These are phyloP conservation scores for Gadopsis bispinosus DNA, from an alignment of 2,797 vertebrate species.

Conservation along the genomic window DNA sequence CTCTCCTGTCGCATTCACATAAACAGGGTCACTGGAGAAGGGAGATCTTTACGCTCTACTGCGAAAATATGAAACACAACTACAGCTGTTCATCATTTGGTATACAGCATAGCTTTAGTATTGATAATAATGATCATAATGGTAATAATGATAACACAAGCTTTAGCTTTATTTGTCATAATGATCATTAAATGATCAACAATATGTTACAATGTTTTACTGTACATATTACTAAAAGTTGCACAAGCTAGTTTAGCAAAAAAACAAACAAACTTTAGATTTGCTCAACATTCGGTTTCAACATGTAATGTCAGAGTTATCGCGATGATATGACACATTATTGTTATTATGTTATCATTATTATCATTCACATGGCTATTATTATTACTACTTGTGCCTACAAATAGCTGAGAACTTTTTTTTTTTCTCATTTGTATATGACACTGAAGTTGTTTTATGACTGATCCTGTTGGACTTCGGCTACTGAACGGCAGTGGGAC, in stretches of 20 bases:
- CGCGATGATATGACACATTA: conserved; percentile 44
- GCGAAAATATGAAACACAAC: conserved; percentile 55
- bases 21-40: conserved; percentile 76
- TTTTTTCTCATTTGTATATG: conserved; percentile 79
- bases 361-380: conserved; percentile 71
- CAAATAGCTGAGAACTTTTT: conserved; percentile 65
- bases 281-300: conserved; percentile 43
- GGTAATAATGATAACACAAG: conserved; percentile 77
- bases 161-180: conserved; percentile 48
- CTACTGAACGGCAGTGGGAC: conserved; percentile 49
- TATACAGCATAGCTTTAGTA: conserved; percentile 48
- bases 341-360: conserved; percentile 70
- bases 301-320: conserved; percentile 25
- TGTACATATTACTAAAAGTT: conserved; percentile 53
- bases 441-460: conserved; percentile 75
- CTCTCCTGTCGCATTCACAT: conserved; percentile 69
- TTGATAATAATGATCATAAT: conserved; percentile 75
- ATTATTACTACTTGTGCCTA: conserved; percentile 77
- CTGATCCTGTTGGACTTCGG: conserved; percentile 70
- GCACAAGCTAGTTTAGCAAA: conserved; percentile 62
- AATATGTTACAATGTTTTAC: conserved; percentile 27
- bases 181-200: conserved; percentile 20
- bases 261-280: conserved; percentile 43
- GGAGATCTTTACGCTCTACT: conserved; percentile 52
- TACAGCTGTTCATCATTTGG: conserved; percentile 46